phyloP scores from a whole-genome alignment of 2,888 invertebrate species.

The Lepas anatifera region DNA sequence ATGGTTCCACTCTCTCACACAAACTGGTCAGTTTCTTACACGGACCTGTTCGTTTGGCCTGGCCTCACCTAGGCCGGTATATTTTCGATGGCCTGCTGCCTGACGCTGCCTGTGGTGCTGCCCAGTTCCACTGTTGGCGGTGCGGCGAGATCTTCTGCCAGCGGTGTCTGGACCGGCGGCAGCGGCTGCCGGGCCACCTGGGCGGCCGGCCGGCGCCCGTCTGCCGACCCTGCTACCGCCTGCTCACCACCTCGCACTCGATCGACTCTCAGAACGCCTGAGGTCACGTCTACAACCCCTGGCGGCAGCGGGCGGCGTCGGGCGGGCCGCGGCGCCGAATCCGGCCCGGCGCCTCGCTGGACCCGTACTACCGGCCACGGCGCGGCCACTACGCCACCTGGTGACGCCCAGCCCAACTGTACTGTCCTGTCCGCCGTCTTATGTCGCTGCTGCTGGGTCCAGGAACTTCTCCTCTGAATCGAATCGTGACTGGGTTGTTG shows the following conservation, averaged over 20 bases:
- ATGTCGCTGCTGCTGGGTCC: conserved; percentile 69
- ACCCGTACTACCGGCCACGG: conserved; percentile 32
- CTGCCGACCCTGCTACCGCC: conserved; percentile 65
- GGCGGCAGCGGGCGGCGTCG: background rate
- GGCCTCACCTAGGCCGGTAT: too few relatives aligned
- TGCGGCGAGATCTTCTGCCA: conserved; percentile 91
- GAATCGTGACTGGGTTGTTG: too few relatives aligned
- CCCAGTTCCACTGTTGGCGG: conserved; percentile 89
- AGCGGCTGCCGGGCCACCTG: conserved; percentile 64
- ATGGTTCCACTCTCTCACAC: too few relatives aligned
- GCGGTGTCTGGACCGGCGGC: conserved; percentile 68
- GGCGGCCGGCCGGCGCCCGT: conserved; percentile 70
- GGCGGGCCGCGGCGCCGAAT: background rate
- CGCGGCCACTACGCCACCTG: background rate
- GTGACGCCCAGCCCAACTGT: conserved; percentile 62
- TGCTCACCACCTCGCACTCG: conserved; percentile 31
- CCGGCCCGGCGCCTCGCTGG: background rate
- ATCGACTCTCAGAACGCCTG: conserved; percentile 26
- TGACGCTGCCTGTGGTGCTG: background rate
- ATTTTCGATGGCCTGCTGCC: too few relatives aligned
- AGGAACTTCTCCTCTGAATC: too few relatives aligned
- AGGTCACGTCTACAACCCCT: conserved; percentile 5
- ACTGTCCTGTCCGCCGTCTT: conserved; percentile 76
- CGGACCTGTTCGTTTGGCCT: too few relatives aligned
- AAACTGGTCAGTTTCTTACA: too few relatives aligned